Base-by-base conservation (phyloP, 1,140 invertebrate species). In the Drosophila kepulauana region DNA sequence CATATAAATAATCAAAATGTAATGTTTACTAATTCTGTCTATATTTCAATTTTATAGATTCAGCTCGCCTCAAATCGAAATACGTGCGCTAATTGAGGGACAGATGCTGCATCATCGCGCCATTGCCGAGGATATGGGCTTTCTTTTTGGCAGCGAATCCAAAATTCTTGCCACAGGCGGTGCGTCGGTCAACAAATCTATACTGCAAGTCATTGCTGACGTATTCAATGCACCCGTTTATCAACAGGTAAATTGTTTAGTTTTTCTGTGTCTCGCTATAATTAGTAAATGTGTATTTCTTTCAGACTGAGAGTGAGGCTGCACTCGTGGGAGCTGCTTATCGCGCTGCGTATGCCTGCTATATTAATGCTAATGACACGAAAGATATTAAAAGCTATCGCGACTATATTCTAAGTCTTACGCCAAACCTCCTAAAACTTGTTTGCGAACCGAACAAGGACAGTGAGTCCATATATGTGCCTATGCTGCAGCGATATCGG, bases 181-280 rank as follows among this genome's bases (percentile, higher is more conserved):
- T 56, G 98, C 97, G 1, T 98, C 98, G 0, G 93, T 94, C 3
- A 99, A 99, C 92, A 95, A 94, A 91, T 93, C 95, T 1, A 95
- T 99, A 69, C 93, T 98, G 20, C 97, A 99, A 95, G 96, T 98
- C 16, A 94, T 99, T 35, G 93, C 97, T 0, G 98, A 99, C 93
- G 96, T 99, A 1, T 99, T 99, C 90, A 97, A 98, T 93, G 95
- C 96, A 8, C 96, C 97, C 2, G 98, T 99, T 2, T 98, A 97
- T 91, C 94, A 95, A 41, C 95, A 96, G 93, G 97, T 97, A 93
- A 92, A 80, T 59, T n/a, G 3, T 2, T 43, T 13, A 6, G 7
- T 38, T 7, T 38, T 38, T 10, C 4, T n/a, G 3, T 43, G 11
- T 13, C 2, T 43, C 41, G 3, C 1, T 5, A 43, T 3, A 3